Base-by-base conservation (phyloP, 2,888 invertebrate genomes). In the Diarsia dahlii region DNA sequence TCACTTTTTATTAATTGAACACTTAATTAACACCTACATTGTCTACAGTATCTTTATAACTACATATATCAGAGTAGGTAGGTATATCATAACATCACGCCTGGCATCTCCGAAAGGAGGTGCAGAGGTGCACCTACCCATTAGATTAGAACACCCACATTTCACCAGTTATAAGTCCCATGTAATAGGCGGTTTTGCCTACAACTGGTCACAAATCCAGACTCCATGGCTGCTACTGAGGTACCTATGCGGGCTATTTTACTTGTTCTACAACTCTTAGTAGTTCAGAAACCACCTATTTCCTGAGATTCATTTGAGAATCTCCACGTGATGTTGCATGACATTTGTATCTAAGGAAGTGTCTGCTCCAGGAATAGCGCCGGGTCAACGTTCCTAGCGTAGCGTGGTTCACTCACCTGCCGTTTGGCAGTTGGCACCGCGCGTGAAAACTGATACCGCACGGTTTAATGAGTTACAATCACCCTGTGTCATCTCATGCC, bases 401-500 rank as follows among this genome's bases (percentile, higher is more conserved):
- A 84, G 81, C 84, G 74, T 81, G 92, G 96, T 95, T 91, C 95
- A 95, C 92, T 95, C 95, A 96, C 95, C 95, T 95, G 95, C 88
- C 86, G 88, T 86, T 95, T 96, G 96, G 96, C 96, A 95, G 81
- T 94, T 96, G 95, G 89, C 90, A 90, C 88, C 84, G 76, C 80
- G 79, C 83, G 80, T 93, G 95, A 91, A 95, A 95, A 90, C 89
- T 91, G 95, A 95, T 92, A 94, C 89, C 82, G 77, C 48, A 77
- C 77, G 45, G 68, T 78, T 79, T 78, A 86, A 82, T 82, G 74
- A 81, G 74, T 80, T 82, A 78, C 52, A 39, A 79, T 64, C 75
- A 71, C 15, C 45, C 34, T 62, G 39, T 69, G 54, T 70, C 62
- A 71, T 81, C 34, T 71, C 76, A 71, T 84, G 81, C 71, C 65